A percentile compares a stretch with the other conserved stretches of the same genome.
Evolutionary conservation across 2,113 vertebrate species (phyloP).

Genomic region (Tursiops truncatus): DNA sequence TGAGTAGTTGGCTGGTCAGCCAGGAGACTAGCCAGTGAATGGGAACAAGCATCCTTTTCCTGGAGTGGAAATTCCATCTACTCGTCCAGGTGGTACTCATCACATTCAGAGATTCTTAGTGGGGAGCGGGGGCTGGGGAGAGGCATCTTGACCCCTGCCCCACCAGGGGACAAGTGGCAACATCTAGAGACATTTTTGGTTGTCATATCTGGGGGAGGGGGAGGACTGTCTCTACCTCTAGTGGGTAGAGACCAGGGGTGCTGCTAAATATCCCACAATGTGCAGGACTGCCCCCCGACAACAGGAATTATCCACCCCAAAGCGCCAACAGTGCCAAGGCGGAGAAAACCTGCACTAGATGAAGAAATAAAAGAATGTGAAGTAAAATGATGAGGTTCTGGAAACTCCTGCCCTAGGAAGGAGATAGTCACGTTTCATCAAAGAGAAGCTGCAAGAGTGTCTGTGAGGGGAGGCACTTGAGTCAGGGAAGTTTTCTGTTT

Average conservation of each 20-base stretch:
- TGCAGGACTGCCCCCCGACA: neutral
- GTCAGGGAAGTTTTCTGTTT: neutral
- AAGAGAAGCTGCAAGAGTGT: neutral
- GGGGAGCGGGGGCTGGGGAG: neutral
- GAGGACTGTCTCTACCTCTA: too few relatives aligned
- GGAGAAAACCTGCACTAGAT: neutral
- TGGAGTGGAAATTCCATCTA: neutral
- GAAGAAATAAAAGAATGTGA: neutral
- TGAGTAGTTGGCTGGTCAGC: neutral
- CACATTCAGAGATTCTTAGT: neutral
- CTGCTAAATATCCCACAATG: neutral
- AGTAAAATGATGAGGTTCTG: neutral
- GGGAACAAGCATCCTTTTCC: neutral
- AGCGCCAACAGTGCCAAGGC: neutral
- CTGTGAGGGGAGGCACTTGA: accelerated
- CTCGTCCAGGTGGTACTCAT: neutral
- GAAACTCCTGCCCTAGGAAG: neutral
- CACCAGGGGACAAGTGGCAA: neutral
- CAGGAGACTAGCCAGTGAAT: neutral
- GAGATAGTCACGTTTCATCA: neutral
- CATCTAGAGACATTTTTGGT: neutral
- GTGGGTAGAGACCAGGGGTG: neutral
- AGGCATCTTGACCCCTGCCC: neutral
- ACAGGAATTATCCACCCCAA: neutral
- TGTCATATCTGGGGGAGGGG: neutral